A percentile compares a stretch with the other conserved stretches of the same genome.
Conservation (phyloP, 1,140 invertebrate genomes). For the Ceratina australensis region DNA sequence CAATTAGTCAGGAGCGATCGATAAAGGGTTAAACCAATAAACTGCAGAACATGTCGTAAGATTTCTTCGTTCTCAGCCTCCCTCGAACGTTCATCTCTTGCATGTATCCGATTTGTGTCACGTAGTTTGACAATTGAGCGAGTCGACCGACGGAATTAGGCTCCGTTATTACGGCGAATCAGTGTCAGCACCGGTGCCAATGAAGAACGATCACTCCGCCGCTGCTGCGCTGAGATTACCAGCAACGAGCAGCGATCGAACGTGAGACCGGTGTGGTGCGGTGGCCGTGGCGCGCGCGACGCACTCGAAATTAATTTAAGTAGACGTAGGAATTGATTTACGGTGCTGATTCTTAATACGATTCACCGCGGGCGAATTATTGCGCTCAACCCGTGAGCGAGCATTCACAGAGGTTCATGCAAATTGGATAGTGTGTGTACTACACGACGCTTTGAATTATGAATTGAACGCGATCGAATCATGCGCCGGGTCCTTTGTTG, state of each 20-base stretch:
- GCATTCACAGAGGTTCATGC: no score
- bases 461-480: neutral
- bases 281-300: no score
- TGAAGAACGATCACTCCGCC: conserved; percentile 44
- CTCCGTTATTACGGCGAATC: conserved; percentile 41
- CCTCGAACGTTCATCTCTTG: conserved; percentile 16
- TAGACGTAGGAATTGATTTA: conserved; percentile 22
- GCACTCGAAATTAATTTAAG: conserved; percentile 1
- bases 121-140: conserved; percentile 49
- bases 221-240: conserved; percentile 8
- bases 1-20: conserved; percentile 10
- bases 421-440: no score
- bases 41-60: neutral
- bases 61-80: conserved; percentile 25
- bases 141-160: conserved; percentile 36
- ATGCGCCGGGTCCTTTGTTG: neutral
- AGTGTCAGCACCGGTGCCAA: conserved; percentile 41
- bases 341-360: neutral
- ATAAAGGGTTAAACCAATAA: conserved; percentile 39
- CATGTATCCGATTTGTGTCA: conserved; percentile 33
- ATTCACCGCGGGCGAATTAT: neutral
- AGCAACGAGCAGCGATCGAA: conserved; percentile 3
- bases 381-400: no score
- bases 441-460: conserved; percentile 3
- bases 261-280: conserved; percentile 20